Evolutionary conservation across 2,888 invertebrate species (phyloP), one percentile per base, ranked within the genome.

Genomic region (Cistogaster globosa): DNA sequence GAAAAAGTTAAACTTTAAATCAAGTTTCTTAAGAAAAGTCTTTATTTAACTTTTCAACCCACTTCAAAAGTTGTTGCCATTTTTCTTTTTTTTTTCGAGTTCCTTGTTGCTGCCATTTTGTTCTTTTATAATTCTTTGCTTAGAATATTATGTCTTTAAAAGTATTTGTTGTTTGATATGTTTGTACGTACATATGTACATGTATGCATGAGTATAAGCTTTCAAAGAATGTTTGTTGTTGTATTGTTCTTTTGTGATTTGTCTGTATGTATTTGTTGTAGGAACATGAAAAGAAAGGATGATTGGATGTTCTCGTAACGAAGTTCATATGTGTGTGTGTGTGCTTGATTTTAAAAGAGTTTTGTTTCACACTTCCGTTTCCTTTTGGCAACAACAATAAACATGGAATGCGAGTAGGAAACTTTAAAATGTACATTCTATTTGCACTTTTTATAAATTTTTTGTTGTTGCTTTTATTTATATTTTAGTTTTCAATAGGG

Each of bases 301-400:
- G 85, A 82, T 82, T 85, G 82, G 75, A 71, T 71, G 78, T 75
- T 63, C 84, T 84, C 68, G 36, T 62, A 69, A 68, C 57, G 81
- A 82, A 71, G 71, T 82, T 71, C 71, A 75, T 82, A 63, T 69
- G 60, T 71, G 60, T 75, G 68, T 69, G 60, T 71, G 60, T 75
- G 83, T 58, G 57, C 58, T 65, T 72, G 55, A 83, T 63, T 72
- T 84, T 86, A 72, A 81, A 87, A 86, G 84, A 84, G 80, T 87
- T 87, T 82, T 80, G 83, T 86, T 88, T 86, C 86, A 87, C 87
- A 87, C 87, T 87, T 88, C 88, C 88, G 86, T 86, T 87, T 87
- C 88, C 88, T 86, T 82, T 82, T 60, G 16, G 55, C 77, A 81
- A 82, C 62, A 62, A 7, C 16, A 48, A 14, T 7, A 48, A 55